Evolutionary conservation across 1,140 invertebrate genomes (phyloP).

Genomic region (Rhagoletis zephyria): DNA sequence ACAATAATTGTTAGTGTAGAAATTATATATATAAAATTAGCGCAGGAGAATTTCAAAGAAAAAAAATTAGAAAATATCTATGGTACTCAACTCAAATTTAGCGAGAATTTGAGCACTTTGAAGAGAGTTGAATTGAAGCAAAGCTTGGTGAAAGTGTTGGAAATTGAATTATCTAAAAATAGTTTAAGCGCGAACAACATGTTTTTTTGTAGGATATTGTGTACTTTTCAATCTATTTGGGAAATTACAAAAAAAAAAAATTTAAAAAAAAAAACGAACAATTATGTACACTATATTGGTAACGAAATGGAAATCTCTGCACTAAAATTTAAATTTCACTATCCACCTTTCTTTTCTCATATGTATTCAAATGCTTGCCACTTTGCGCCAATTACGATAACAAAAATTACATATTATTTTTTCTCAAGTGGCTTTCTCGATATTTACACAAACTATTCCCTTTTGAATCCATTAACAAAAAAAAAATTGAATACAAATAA

Average conservation of each 20-base stretch:
- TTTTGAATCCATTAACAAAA: conserved; percentile 27
- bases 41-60: neutral
- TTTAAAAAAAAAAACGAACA: neutral
- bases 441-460: neutral
- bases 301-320: neutral
- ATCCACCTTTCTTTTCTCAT: neutral
- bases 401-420: neutral
- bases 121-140: conserved; percentile 6
- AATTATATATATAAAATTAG: conserved; percentile 26
- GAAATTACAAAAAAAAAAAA: neutral
- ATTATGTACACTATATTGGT: neutral
- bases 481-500: neutral
- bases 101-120: conserved; percentile 10
- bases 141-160: conserved; percentile 24
- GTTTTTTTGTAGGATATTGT: neutral
- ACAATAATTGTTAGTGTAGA: conserved; percentile 51
- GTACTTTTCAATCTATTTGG: neutral
- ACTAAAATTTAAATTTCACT: neutral
- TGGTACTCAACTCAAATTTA: conserved; percentile 9
- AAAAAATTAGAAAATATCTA: conserved; percentile 17
- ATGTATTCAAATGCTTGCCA: conserved; percentile 32
- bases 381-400: neutral
- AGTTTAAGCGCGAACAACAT: neutral
- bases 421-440: neutral
- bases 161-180: neutral